Conservation (phyloP, 2,113 vertebrate species). For the Porphyrio hochstetteri region DNA sequence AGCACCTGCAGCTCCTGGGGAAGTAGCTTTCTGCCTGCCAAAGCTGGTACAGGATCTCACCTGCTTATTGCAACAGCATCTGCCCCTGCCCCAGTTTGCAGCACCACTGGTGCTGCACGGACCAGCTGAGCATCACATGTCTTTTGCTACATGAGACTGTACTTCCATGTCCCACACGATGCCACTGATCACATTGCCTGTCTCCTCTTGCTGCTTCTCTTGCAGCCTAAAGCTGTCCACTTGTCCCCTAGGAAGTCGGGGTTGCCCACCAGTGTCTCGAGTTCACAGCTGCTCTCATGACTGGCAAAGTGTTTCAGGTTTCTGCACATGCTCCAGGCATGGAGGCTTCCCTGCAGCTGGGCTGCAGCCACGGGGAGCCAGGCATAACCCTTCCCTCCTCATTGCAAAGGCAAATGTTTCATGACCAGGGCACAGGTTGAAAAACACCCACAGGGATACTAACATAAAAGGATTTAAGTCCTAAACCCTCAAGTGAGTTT, state of each 20-base stretch:
- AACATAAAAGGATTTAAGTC: background rate
- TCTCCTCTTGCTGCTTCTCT: background rate
- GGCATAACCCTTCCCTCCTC: background rate
- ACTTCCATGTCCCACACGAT: background rate
- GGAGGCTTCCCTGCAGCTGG: background rate
- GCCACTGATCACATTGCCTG: background rate
- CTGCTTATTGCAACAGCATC: background rate
- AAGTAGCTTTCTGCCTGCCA: background rate
- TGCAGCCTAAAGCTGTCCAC: background rate
- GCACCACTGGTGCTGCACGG: accelerated
- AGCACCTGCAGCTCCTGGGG: background rate
- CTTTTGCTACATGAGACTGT: background rate
- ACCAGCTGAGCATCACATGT: background rate
- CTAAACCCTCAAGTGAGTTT: background rate
- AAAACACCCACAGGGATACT: background rate
- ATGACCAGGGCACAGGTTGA: background rate
- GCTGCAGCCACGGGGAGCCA: accelerated
- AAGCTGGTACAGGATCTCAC: background rate
- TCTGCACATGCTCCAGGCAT: background rate
- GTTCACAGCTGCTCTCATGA: background rate
- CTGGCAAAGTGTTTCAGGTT: background rate
- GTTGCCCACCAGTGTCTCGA: background rate
- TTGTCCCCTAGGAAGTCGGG: background rate
- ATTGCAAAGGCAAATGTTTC: background rate
- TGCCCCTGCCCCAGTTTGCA: accelerated